These are phyloP conservation scores for Diaphora mendica DNA, from an alignment of 2,888 invertebrate genomes.

Conservation along the genomic window DNA sequence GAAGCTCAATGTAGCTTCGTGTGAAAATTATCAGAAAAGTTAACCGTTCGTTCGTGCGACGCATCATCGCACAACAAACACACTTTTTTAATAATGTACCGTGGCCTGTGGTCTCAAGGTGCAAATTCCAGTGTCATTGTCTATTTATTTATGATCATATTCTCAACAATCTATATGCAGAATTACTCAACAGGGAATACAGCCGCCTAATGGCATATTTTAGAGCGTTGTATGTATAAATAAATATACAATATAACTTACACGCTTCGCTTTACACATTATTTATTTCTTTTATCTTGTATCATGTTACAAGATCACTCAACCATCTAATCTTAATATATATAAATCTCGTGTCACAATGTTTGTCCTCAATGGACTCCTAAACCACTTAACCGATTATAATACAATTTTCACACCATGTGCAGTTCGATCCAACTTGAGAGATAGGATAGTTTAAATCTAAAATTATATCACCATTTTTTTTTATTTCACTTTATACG, in stretches of 20 bases:
- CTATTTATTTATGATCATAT: background rate
- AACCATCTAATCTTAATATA: background rate
- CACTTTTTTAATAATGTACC: background rate
- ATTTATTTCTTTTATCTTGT: background rate
- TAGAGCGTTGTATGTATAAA: background rate
- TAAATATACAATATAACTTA: background rate
- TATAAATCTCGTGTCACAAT: no score
- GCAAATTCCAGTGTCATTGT: background rate
- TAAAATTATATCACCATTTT: no score
- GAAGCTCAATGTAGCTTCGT: background rate
- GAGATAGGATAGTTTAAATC: no score
- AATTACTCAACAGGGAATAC: slow-evolving; percentile 1
- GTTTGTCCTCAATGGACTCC: no score
- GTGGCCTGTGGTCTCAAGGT: background rate
- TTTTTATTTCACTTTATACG: no score
- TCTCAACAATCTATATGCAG: background rate
- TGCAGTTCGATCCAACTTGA: no score
- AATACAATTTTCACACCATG: no score
- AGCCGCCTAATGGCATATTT: background rate
- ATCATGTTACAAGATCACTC: background rate
- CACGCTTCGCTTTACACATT: background rate
- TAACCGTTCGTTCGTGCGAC: background rate
- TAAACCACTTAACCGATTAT: no score
- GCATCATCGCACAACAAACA: background rate
- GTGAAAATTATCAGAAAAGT: background rate